Evolutionary conservation across 1,140 invertebrate species (phyloP), one percentile per base, ranked within the genome.

Genomic region (Scaptomyza graminum): DNA sequence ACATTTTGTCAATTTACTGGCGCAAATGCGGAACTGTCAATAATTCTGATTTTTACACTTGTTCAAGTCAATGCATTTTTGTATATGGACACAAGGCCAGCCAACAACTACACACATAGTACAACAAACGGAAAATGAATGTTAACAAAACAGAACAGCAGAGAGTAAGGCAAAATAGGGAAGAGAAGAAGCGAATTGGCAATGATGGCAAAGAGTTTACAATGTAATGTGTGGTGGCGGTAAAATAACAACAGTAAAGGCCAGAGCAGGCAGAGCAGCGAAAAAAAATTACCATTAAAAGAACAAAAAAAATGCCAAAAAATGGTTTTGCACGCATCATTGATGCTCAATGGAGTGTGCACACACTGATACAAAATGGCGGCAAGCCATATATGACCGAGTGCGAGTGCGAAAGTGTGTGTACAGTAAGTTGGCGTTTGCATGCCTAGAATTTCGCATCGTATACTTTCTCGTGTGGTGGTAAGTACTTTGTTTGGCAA

Each of bases 321-420:
- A 90, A 79, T 82, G 81, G 80, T 84, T 90, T 90, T 85, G 85
- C 80, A 79, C 84, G 79, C 85, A 90, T 85, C 85, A 90, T 90
- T 90, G 85, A 75, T 71, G 76, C 78, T 81, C 81, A 90, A 90
- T 90, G 80, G 85, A 85, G 85, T 90, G 85, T 90, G 67, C 80
- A 79, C 75, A 90, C 72, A 90, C 85, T 90, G 85, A 90, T 90
- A 90, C 81, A 88, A 88, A 83, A 88, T 83, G 76, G 77, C 60
- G 84, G 78, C 72, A 39, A 49, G 59, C 15, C 68, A 71, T 79
- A 68, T 72, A 55, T 54, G 59, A 56, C 57, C 16, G 50, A 51
- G 46, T 44, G 62, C 55, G 37, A 39, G 63, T 50, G 16, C 44
- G 25, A 13, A 22, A 22, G 25, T 44, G 37, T 49, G 49, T 59